Conservation (phyloP, 2,797 vertebrate species). For the Aeoliscus strigatus region DNA sequence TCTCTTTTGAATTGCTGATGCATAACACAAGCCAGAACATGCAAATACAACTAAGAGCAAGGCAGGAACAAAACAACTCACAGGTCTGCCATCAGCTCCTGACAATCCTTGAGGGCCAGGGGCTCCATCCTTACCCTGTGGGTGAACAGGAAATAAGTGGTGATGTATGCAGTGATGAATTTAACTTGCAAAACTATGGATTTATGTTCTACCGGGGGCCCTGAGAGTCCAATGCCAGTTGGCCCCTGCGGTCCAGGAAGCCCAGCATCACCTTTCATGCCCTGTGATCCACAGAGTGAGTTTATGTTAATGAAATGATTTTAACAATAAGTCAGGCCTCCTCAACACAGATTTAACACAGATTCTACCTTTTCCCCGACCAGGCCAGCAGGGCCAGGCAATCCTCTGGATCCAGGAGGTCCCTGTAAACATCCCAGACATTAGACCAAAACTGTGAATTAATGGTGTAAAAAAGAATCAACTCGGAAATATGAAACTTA, state of each 20-base stretch:
- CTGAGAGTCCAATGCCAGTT: constrained; percentile 63
- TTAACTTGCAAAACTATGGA: constrained; percentile 12
- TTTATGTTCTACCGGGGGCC: constrained; percentile 74
- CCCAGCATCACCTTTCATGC: constrained; percentile 76
- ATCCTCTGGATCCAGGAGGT: constrained; percentile 55
- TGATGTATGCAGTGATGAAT: constrained; percentile 2
- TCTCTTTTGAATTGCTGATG: constrained; percentile 16
- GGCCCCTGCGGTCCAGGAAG: constrained; percentile 77
- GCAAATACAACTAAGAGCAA: constrained; percentile 8
- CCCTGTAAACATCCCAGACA: constrained; percentile 54
- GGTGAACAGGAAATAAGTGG: constrained; percentile 17
- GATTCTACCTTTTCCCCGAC: constrained; percentile 64
- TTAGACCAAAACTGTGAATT: constrained; percentile 8
- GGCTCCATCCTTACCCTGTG: constrained; percentile 74
- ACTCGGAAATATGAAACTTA: constrained; percentile 42
- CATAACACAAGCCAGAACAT: constrained; percentile 17
- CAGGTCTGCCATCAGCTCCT: constrained; percentile 76
- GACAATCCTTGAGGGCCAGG: constrained; percentile 73
- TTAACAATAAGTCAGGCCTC: too few species aligned
- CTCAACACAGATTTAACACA: too few species aligned
- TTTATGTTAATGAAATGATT: too few species aligned
- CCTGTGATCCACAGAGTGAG: too few species aligned
- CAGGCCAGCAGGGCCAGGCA: constrained; percentile 59
- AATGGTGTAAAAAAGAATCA: neutral
- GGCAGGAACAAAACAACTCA: constrained; percentile 63